A percentile compares a stretch with the other conserved stretches of the same genome.
These are phyloP conservation scores for Cacoxenus indagator DNA, from an alignment of 2,888 invertebrate genomes.

Conservation along the genomic window DNA sequence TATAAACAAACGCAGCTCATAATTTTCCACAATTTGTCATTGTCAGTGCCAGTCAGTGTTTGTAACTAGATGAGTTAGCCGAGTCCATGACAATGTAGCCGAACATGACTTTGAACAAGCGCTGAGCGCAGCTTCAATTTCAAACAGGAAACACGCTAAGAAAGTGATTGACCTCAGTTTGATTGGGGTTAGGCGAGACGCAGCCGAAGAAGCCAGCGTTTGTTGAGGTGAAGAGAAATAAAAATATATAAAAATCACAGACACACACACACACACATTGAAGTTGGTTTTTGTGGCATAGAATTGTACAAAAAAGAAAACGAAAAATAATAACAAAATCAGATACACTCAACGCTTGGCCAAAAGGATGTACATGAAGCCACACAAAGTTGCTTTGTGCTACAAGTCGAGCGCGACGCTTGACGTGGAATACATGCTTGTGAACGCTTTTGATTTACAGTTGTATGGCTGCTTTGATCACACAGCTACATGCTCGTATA, in stretches of 20 bases:
- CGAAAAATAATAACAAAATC: not conserved
- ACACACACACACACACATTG: not conserved
- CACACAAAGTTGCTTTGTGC: not conserved
- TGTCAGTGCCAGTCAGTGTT: not conserved
- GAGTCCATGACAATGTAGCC: not conserved
- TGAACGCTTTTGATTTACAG: slow-evolving; percentile 13
- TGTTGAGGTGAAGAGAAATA: not conserved
- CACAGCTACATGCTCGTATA: not conserved
- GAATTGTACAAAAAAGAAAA: not conserved
- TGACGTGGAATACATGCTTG: not conserved
- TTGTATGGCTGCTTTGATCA: not conserved
- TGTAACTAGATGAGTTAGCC: not conserved
- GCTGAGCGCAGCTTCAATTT: slow-evolving; percentile 1
- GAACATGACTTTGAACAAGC: not conserved
- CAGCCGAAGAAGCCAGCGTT: slow-evolving; percentile 1
- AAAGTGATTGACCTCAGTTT: slow-evolving; percentile 19
- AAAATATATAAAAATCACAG: not conserved
- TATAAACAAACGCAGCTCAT: not conserved
- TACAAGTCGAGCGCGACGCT: not conserved
- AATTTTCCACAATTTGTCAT: slow-evolving; percentile 9
- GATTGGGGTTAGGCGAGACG: slow-evolving; percentile 12
- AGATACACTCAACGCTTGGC: not conserved
- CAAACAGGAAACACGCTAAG: slow-evolving; percentile 16
- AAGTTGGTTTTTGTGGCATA: not conserved
- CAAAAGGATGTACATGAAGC: slow-evolving; percentile 10